These are phyloP conservation scores for Nephrocerus scutellatus DNA, from an alignment of 2,888 invertebrate genomes.

Conservation along the genomic window DNA sequence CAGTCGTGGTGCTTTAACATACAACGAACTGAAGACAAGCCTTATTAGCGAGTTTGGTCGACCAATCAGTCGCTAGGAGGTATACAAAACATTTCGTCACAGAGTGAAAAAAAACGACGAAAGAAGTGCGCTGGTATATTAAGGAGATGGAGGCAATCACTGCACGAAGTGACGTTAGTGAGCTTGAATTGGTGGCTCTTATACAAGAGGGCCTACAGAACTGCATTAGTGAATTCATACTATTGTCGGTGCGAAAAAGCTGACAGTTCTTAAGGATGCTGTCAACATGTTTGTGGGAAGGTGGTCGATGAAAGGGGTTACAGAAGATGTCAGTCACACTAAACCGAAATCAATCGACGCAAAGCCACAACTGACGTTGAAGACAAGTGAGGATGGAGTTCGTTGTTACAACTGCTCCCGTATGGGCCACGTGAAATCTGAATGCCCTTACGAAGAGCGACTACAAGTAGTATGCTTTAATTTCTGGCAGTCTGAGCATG, in stretches of 20 bases:
- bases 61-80: conserved; percentile 15
- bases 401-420: conserved; percentile 8
- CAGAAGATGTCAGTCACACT: conserved; percentile 4
- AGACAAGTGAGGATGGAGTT: conserved; percentile 4
- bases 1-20: conserved; percentile 15
- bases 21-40: conserved; percentile 12
- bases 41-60: conserved; percentile 11
- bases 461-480: conserved; percentile 7
- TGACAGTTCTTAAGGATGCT: conserved; percentile 4
- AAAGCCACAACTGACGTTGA: conserved; percentile 2
- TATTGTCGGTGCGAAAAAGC: conserved; percentile 2
- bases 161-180: conserved; percentile 12
- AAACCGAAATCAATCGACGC: conserved; percentile 3
- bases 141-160: conserved; percentile 19
- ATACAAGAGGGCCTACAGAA: conserved; percentile 16
- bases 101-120: conserved; percentile 11
- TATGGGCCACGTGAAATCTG: conserved; percentile 6
- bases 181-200: conserved; percentile 19
- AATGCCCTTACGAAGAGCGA: conserved; percentile 8
- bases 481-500: conserved; percentile 4
- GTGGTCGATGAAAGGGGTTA: conserved; percentile 1
- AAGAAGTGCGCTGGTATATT: conserved; percentile 16
- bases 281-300: conserved; percentile 5
- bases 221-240: conserved; percentile 9
- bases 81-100: conserved; percentile 11